Evolutionary conservation across 1,140 invertebrate genomes (phyloP).

Genomic region (Trialeurodes vaporariorum): DNA sequence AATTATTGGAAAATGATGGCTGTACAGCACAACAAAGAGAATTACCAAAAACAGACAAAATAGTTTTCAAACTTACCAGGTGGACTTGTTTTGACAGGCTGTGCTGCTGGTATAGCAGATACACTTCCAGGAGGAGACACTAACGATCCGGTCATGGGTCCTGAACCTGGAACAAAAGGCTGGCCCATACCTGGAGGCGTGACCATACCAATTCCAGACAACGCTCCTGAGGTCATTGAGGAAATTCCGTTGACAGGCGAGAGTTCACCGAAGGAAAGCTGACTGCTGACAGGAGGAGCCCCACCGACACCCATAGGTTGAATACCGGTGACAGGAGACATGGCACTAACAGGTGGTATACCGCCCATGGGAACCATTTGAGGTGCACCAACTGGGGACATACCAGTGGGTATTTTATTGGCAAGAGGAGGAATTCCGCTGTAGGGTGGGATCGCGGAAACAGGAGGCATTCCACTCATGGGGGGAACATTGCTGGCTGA

Average conservation of each 20-base stretch:
- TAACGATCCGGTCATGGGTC: not conserved
- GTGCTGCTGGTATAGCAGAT: too few relatives aligned
- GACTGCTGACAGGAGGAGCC: not conserved
- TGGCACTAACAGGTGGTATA: not conserved
- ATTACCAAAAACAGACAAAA: not conserved
- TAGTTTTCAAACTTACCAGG: not conserved
- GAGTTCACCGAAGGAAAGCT: not conserved
- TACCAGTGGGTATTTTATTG: too few relatives aligned
- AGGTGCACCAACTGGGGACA: too few relatives aligned
- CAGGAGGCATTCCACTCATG: not conserved
- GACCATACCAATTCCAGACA: not conserved
- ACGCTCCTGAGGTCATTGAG: not conserved
- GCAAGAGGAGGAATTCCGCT: too few relatives aligned
- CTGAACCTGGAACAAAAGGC: too few relatives aligned
- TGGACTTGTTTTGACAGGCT: not conserved
- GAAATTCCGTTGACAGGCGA: not conserved
- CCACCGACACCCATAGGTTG: not conserved
- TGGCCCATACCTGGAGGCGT: not conserved
- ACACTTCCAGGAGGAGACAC: not conserved
- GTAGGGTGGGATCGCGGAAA: too few relatives aligned
- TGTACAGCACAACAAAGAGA: not conserved
- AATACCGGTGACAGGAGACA: not conserved
- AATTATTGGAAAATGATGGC: too few relatives aligned
- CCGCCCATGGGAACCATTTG: too few relatives aligned
- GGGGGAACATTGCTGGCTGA: not conserved